These are phyloP conservation scores for Periparus ater DNA, from an alignment of 2,797 vertebrate genomes.

Conservation along the genomic window DNA sequence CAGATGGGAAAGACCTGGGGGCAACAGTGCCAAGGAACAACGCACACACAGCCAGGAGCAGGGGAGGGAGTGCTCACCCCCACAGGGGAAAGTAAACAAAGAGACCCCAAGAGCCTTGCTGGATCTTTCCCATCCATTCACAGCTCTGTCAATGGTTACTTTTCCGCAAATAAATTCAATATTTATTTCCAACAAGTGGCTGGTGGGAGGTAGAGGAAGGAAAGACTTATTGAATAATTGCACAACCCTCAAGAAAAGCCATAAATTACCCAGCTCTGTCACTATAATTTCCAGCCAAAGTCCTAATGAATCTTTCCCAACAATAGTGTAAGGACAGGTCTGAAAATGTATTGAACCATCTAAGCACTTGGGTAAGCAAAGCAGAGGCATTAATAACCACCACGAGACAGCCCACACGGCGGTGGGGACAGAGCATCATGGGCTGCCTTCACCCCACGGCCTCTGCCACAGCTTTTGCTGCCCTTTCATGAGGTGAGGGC, in stretches of 20 bases:
- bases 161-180: constrained; percentile 64
- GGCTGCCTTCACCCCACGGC: background rate
- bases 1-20: background rate
- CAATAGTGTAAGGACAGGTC: constrained; percentile 70
- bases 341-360: constrained; percentile 67
- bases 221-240: constrained; percentile 73
- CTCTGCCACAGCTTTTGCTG: background rate
- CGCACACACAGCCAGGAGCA: rapidly evolving
- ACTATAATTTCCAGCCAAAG: constrained; percentile 70
- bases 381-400: constrained; percentile 63
- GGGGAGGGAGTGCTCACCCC: background rate
- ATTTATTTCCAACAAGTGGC: constrained; percentile 71
- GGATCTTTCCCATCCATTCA: background rate
- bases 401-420: background rate
- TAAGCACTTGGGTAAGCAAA: constrained; percentile 72
- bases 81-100: background rate
- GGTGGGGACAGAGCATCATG: rapidly evolving
- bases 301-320: constrained; percentile 75
- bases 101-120: background rate
- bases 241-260: constrained; percentile 66
- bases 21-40: background rate
- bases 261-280: constrained; percentile 70
- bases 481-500: background rate
- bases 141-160: constrained; percentile 37
- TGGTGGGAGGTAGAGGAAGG: constrained; percentile 47